Percentiles rank a stretch among this genome's conserved stretches.
phyloP scores from a whole-genome alignment of 1,140 invertebrate genomes.

The Drosophila pallidifrons region DNA sequence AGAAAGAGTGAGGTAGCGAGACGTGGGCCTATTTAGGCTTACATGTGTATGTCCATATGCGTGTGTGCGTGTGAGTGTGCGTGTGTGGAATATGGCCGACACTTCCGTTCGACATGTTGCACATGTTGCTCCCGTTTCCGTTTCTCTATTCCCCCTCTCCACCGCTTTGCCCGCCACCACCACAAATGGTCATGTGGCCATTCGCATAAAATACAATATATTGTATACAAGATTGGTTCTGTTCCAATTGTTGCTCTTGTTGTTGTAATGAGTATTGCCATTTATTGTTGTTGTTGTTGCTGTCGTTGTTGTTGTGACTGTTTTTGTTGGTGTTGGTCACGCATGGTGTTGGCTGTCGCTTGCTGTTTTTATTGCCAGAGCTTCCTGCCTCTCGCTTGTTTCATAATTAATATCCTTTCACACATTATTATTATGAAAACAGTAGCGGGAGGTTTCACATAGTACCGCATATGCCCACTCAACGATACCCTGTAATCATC shows the following conservation, averaged over 20 bases:
- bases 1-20: constrained; percentile 36
- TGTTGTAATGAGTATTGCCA: constrained; percentile 45
- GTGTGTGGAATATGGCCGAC: constrained; percentile 79
- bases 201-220: constrained; percentile 75
- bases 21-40: constrained; percentile 74
- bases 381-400: constrained; percentile 78
- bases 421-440: constrained; percentile 82
- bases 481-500: constrained; percentile 4
- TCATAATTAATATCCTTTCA: constrained; percentile 84
- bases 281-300: constrained; percentile 36
- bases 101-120: constrained; percentile 83
- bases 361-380: constrained; percentile 77
- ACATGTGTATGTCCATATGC: not conserved
- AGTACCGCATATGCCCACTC: constrained; percentile 14
- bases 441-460: constrained; percentile 51
- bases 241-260: constrained; percentile 35
- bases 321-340: constrained; percentile 74
- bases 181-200: constrained; percentile 34
- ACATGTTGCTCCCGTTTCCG: constrained; percentile 82
- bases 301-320: constrained; percentile 39
- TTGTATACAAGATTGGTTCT: constrained; percentile 47
- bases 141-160: constrained; percentile 32
- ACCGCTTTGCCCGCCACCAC: constrained; percentile 1
- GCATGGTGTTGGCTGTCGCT: constrained; percentile 75
- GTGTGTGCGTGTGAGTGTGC: constrained; percentile 40